Conservation (phyloP, 2,888 invertebrate genomes). For the Drosophila aldrichi region DNA sequence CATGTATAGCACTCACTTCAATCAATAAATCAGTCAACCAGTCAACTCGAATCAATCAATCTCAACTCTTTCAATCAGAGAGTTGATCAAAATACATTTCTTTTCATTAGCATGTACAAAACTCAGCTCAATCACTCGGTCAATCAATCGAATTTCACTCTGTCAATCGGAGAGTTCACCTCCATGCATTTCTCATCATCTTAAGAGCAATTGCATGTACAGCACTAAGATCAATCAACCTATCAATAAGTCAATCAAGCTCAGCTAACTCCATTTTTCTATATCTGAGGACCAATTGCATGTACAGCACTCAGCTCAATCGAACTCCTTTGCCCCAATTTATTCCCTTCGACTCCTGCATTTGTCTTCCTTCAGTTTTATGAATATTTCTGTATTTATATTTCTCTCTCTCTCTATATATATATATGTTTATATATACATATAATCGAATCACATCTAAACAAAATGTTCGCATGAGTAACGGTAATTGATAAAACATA, state of each 20-base stretch:
- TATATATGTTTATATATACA: slow-evolving; percentile 5
- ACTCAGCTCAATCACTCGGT: background rate
- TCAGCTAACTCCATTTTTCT: background rate
- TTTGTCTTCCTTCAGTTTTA: slow-evolving; percentile 13
- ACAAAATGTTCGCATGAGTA: slow-evolving; percentile 55
- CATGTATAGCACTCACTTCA: background rate
- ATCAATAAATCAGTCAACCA: background rate
- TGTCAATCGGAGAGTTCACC: background rate
- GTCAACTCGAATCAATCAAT: no score
- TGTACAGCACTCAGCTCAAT: slow-evolving; percentile 1
- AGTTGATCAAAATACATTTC: background rate
- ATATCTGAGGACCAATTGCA: background rate
- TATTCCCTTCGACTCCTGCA: slow-evolving; percentile 1
- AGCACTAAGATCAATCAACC: background rate
- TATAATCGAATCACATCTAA: slow-evolving; percentile 32
- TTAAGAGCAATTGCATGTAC: background rate
- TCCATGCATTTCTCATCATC: background rate
- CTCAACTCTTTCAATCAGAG: background rate
- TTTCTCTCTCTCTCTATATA: background rate
- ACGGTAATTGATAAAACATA: slow-evolving; percentile 44
- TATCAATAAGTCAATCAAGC: background rate
- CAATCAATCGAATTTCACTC: background rate
- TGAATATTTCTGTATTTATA: no score
- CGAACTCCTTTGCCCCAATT: background rate
- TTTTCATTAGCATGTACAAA: background rate